phyloP scores from a whole-genome alignment of 2,113 vertebrate species.

The Jacana jacana region DNA sequence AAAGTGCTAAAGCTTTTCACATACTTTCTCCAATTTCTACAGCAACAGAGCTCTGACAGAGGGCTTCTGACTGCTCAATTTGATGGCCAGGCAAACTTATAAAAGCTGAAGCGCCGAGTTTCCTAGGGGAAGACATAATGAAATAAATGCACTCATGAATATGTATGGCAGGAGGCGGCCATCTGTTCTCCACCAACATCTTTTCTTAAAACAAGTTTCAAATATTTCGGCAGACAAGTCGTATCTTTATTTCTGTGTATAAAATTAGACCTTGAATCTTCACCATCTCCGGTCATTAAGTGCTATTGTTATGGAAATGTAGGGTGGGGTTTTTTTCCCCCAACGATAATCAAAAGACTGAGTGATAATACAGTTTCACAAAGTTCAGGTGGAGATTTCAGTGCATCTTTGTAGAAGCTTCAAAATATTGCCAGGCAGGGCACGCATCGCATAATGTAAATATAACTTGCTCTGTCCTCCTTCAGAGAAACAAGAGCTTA shows the following conservation, averaged over 20 bases:
- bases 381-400: slow-evolving; percentile 27
- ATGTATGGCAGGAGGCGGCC: slow-evolving; percentile 66
- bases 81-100: slow-evolving; percentile 69
- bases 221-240: slow-evolving; percentile 19
- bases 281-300: not conserved
- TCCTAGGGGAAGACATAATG: slow-evolving; percentile 72
- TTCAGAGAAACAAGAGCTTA: not conserved
- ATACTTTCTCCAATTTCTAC: slow-evolving; percentile 64
- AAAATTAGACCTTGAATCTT: slow-evolving; percentile 43
- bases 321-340: fast-evolving
- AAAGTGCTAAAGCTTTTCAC: slow-evolving; percentile 54
- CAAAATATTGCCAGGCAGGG: slow-evolving; percentile 1
- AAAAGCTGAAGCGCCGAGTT: slow-evolving; percentile 64
- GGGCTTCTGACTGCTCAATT: slow-evolving; percentile 74
- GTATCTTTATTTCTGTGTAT: not conserved
- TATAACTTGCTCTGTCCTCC: not conserved
- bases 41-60: slow-evolving; percentile 67
- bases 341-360: not conserved
- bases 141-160: slow-evolving; percentile 77
- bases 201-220: slow-evolving; percentile 61
- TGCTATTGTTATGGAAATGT: not conserved
- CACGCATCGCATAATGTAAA: not conserved
- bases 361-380: not conserved
- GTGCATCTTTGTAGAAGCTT: fast-evolving
- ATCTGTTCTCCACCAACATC: slow-evolving; percentile 72